Evolutionary conservation across 2,888 invertebrate species (phyloP).

Genomic region (Escarpia spicata): DNA sequence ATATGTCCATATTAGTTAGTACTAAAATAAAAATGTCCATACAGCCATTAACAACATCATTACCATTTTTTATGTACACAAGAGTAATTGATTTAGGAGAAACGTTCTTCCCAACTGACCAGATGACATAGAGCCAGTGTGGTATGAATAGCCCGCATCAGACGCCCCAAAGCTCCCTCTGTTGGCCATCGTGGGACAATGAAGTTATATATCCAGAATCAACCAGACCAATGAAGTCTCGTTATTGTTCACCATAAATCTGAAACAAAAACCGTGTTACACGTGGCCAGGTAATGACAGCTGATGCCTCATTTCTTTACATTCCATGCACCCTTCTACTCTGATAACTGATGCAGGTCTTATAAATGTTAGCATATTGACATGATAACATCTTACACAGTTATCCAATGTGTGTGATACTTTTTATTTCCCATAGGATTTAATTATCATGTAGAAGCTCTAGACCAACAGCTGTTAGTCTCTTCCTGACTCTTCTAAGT

Average conservation of each 20-base stretch:
- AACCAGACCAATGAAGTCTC: neutral
- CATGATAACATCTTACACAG: too few relatives aligned
- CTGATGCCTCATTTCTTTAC: neutral
- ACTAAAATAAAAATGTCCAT: neutral
- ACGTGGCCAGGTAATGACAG: neutral
- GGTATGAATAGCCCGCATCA: neutral
- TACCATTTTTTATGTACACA: neutral
- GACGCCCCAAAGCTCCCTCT: conserved; percentile 10
- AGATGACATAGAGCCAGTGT: neutral
- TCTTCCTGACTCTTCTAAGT: too few relatives aligned
- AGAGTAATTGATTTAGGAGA: neutral
- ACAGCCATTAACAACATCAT: neutral
- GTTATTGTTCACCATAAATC: neutral
- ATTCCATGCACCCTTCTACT: neutral
- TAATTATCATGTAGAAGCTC: too few relatives aligned
- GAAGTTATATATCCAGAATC: neutral
- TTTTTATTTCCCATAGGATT: too few relatives aligned
- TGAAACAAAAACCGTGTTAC: neutral
- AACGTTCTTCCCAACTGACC: neutral
- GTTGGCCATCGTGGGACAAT: neutral
- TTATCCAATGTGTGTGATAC: too few relatives aligned
- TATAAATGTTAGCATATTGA: too few relatives aligned
- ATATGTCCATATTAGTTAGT: neutral
- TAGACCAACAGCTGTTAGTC: too few relatives aligned
- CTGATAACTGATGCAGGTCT: too few relatives aligned